A percentile compares a stretch with the other conserved stretches of the same genome.
Evolutionary conservation across 2,113 vertebrate genomes (phyloP).

Genomic region (Podarcis muralis): DNA sequence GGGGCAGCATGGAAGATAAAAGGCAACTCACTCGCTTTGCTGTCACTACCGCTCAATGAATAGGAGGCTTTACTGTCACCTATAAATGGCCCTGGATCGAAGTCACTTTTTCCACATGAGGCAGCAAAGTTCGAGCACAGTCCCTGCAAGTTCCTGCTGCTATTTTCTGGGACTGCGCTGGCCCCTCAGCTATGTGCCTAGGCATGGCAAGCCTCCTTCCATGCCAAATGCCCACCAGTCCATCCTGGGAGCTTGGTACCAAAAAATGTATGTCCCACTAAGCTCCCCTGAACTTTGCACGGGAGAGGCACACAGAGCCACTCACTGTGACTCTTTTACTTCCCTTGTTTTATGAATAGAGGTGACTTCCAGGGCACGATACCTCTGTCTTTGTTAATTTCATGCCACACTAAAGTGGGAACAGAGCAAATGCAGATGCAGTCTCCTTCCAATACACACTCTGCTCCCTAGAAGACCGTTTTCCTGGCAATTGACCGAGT

Average conservation of each 20-base stretch:
- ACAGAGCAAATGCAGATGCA: constrained; percentile 30
- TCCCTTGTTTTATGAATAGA: constrained; percentile 14
- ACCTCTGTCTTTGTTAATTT: constrained; percentile 55
- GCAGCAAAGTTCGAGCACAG: constrained; percentile 45
- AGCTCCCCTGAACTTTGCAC: not conserved
- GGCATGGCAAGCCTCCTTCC: not conserved
- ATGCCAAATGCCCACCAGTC: not conserved
- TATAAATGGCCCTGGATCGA: constrained; percentile 61
- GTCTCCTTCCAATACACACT: constrained; percentile 26
- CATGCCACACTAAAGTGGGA: constrained; percentile 46
- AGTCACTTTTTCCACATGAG: constrained; percentile 12
- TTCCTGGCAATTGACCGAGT: not conserved
- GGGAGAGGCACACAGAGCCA: not conserved
- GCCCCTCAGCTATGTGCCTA: not conserved
- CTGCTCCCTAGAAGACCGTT: not conserved
- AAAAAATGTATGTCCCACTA: too few species aligned
- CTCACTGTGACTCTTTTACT: not conserved
- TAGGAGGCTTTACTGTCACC: constrained; percentile 63
- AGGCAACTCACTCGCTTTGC: constrained; percentile 16
- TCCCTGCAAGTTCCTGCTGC: constrained; percentile 6
- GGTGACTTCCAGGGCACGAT: constrained; percentile 53
- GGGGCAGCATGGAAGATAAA: constrained; percentile 36
- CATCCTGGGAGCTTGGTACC: not conserved
- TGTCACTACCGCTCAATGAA: constrained; percentile 41
- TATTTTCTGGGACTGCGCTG: not conserved